Base-by-base conservation (phyloP, 2,888 invertebrate species). In the Leistus spinibarbis region DNA sequence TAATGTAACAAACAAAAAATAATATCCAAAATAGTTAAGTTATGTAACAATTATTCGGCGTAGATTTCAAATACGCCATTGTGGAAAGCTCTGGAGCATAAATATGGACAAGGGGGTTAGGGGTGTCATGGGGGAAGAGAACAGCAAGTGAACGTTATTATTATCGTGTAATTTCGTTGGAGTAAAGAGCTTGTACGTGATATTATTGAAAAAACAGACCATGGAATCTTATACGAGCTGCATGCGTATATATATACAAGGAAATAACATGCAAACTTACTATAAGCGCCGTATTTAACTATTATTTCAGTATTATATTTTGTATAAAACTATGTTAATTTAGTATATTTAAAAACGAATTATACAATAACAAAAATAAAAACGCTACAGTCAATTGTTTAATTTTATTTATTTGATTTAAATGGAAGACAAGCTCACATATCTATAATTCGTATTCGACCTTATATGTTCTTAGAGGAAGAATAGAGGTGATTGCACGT, bases 141-240 rank as follows among this genome's bases (percentile, higher is more conserved):
- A 64, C 69, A 68, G 54, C 68, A 64, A n/a, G n/a, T n/a, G n/a
- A n/a, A 75, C 62, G 64, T 75, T 82, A 80, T 83, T 82, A 83
- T 83, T 83, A 83, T 80, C 81, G 79, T 82, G 82, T 81, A 83
- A 83, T 83, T 83, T 82, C 79, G 79, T 80, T 79, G 76, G 78
- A 79, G 78, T 78, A 79, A 76, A 76, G 68, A 78, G 71, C 72
- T 62, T 67, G 69, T 78, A 78, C 78, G 78, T 78, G 78, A 77
- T 76, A 77, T 77, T 78, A 81, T 80, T 81, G 82, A 82, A 81
- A 82, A 74, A 74, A 74, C 27, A 68, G 16, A 75, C 19, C 62
- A 57, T 57, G 22, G 19, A 20, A 40, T 60, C 67, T 22, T 56
- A 54, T 54, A 56, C 72, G 16, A 19, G 24, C 22, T 60, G 3